A percentile compares a stretch with the other conserved stretches of the same genome.
phyloP scores from a whole-genome alignment of 2,888 invertebrate genomes.

The Rhaphigaster nebulosa region DNA sequence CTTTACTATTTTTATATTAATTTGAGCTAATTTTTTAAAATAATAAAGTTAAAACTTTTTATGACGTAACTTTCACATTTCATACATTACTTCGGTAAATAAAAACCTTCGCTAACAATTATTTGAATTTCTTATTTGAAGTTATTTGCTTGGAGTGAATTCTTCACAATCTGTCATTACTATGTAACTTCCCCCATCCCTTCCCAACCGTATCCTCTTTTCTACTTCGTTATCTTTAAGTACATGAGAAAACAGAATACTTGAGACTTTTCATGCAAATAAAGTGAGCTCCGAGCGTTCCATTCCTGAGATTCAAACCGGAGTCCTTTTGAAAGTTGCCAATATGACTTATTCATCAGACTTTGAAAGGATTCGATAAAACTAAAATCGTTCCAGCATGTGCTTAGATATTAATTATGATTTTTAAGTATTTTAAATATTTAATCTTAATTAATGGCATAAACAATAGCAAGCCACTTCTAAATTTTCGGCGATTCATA shows the following conservation, averaged over 20 bases:
- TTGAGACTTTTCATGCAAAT: slow-evolving; percentile 19
- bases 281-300: background rate
- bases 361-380: background rate
- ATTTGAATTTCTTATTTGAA: too few species aligned
- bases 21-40: too few species aligned
- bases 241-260: background rate
- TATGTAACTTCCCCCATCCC: background rate
- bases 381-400: background rate
- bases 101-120: too few species aligned
- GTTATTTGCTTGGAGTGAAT: background rate
- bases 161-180: background rate
- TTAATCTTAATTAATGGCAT: too few species aligned
- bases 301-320: too few species aligned
- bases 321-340: background rate
- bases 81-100: too few species aligned
- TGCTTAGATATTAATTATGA: background rate
- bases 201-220: background rate
- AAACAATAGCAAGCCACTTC: too few species aligned
- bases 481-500: too few species aligned
- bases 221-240: slow-evolving; percentile 8
- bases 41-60: too few species aligned
- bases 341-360: slow-evolving; percentile 35
- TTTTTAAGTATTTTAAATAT: background rate
- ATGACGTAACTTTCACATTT: too few species aligned
- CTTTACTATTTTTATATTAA: too few species aligned